A percentile compares a stretch with the other conserved stretches of the same genome.
Evolutionary conservation across 2,888 invertebrate genomes (phyloP).

Genomic region (Synanthedon formicaeformis): DNA sequence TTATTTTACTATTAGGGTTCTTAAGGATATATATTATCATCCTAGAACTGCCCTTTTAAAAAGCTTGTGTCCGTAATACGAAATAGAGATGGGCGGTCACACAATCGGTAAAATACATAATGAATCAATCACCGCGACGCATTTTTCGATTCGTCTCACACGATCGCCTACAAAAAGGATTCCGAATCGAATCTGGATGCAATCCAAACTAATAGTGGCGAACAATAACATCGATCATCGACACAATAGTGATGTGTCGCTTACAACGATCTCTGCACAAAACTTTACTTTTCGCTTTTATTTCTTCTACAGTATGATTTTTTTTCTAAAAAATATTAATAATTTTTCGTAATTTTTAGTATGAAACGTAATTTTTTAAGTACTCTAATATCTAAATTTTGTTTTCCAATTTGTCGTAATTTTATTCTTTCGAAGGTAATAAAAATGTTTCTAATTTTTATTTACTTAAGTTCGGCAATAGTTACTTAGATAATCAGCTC

Average conservation of each 20-base stretch:
- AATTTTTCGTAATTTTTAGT: too few relatives aligned
- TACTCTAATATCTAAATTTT: too few relatives aligned
- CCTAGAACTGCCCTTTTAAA: too few relatives aligned
- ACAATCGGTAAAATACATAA: constrained; percentile 15
- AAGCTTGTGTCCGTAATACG: constrained; percentile 3
- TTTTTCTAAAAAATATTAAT: too few relatives aligned
- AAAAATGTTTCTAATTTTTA: too few relatives aligned
- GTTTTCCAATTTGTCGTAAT: too few relatives aligned
- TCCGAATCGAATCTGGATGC: constrained; percentile 27
- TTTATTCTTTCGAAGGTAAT: too few relatives aligned
- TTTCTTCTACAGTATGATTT: background rate
- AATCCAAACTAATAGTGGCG: constrained; percentile 43
- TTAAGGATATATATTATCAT: too few relatives aligned
- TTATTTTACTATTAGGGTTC: too few relatives aligned
- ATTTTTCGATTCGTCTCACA: constrained; percentile 40
- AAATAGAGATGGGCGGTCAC: constrained; percentile 19
- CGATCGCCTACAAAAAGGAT: constrained; percentile 34
- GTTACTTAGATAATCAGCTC: too few relatives aligned
- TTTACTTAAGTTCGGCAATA: too few relatives aligned
- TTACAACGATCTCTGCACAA: constrained; percentile 12
- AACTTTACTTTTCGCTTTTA: background rate
- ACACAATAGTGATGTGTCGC: constrained; percentile 24
- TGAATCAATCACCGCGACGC: background rate
- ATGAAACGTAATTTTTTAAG: too few relatives aligned
- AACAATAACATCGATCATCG: constrained; percentile 42